Conservation (phyloP, 1,140 invertebrate species). For the Atta cephalotes region DNA sequence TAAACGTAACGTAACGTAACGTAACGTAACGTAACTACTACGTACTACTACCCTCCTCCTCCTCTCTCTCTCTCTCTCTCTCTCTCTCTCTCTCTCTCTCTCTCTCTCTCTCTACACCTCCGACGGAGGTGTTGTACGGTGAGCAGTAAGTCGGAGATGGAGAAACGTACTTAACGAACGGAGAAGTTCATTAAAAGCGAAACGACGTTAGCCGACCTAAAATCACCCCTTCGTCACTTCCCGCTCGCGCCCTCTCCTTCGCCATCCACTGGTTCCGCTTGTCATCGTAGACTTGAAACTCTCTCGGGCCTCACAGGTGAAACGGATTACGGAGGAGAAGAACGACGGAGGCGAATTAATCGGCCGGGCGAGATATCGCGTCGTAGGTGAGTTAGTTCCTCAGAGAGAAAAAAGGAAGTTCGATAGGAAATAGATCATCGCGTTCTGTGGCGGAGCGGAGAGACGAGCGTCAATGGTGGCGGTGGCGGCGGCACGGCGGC, state of each 20-base stretch:
- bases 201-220: conserved; percentile 86
- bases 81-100: conserved; percentile 5
- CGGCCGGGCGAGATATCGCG: conserved; percentile 70
- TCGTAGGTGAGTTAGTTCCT: conserved; percentile 66
- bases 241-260: neutral
- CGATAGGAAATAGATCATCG: conserved; percentile 86
- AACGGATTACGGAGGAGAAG: conserved; percentile 35
- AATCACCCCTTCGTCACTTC: conserved; percentile 81
- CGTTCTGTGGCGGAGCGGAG: conserved; percentile 74
- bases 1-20: too few relatives aligned
- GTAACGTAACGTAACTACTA: too few relatives aligned
- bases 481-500: neutral
- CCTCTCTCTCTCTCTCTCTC: too few relatives aligned
- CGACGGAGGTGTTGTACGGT: conserved; percentile 36
- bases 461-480: conserved; percentile 38
- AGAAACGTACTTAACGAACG: conserved; percentile 86
- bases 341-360: conserved; percentile 45
- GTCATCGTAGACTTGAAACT: conserved; percentile 45
- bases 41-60: too few relatives aligned
- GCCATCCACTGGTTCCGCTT: conserved; percentile 70
- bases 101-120: conserved; percentile 11
- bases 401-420: conserved; percentile 69
- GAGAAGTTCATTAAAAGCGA: conserved; percentile 86
- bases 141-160: conserved; percentile 79
- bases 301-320: conserved; percentile 66